Percentiles rank a stretch among this genome's conserved stretches.
phyloP scores from a whole-genome alignment of 2,797 vertebrate genomes.

The Bryconaethiops microstoma region DNA sequence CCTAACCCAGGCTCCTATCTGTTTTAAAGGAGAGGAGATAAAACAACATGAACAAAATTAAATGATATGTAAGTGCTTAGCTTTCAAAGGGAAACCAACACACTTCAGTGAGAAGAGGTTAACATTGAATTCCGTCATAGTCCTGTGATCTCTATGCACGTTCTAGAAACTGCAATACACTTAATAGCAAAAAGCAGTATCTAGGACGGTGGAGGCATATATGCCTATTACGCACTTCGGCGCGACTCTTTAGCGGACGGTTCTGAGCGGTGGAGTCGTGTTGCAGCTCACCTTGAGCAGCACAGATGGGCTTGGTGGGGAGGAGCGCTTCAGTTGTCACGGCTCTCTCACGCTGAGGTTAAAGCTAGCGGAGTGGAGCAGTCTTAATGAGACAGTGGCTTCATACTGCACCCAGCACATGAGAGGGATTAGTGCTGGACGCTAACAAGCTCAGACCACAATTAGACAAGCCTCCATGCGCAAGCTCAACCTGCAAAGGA shows the following conservation, averaged over 20 bases:
- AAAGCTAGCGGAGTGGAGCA: constrained; percentile 67
- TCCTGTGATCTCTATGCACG: neutral
- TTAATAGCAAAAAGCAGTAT: neutral
- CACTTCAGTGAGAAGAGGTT: neutral
- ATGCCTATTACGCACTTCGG: neutral
- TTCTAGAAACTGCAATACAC: neutral
- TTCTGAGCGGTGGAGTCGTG: constrained; percentile 37
- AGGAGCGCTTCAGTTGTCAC: constrained; percentile 65
- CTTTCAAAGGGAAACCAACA: too few species aligned
- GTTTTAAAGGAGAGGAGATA: too few species aligned
- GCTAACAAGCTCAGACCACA: constrained; percentile 79
- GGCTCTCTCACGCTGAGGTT: constrained; percentile 59
- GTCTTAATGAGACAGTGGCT: constrained; percentile 77
- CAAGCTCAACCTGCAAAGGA: constrained; percentile 55
- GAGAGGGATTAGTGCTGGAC: constrained; percentile 78
- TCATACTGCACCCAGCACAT: constrained; percentile 78
- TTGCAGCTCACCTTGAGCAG: constrained; percentile 55
- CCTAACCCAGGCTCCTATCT: too few species aligned
- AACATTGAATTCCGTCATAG: neutral
- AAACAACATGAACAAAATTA: too few species aligned
- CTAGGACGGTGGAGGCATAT: too few species aligned
- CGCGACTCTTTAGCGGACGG: neutral
- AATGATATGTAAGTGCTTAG: too few species aligned
- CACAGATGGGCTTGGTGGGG: constrained; percentile 52
- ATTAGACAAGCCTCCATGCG: constrained; percentile 77